Base-by-base conservation (phyloP, 2,113 vertebrate genomes). In the Tupaia chinensis region DNA sequence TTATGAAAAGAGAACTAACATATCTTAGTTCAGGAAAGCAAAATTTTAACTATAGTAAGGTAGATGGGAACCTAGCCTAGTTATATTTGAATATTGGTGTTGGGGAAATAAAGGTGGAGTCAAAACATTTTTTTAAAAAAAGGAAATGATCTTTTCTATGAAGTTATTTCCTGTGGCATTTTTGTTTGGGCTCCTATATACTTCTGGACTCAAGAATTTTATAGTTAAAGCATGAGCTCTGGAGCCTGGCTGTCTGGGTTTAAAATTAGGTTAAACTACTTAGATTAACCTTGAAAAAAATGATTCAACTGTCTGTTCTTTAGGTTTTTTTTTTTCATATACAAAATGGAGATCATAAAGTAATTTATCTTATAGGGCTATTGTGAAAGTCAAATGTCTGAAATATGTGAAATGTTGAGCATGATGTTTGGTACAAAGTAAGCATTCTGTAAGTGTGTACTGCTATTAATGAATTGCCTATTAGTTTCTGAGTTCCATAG, bases 301-400 rank as follows among this genome's bases (percentile, higher is more conserved):
- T 82, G 44, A 56, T 60, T 90, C 61, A 68, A 15, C 9, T 86
- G 34, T 86, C 25, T 81, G 11, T 70, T 14, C 19, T 25, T 66
- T 80, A 32, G 53, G 3, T 32, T 54, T 87, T 6, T 32, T 54
- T 87, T 88, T 58, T 84, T 34, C 0, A 2, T 65, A 12, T n/a
- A 9, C 76, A 81, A 53, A 65, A 70, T 81, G 29, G 32, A 56
- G 66, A 79, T 79, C 56, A 65, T 9, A 60, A 88, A 60, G 54
- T 17, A 83, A 56, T 16, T 19, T 83, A 34, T 4, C 16, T 73
- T 53, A 34, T 32, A 27, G 22, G 16, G 19, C 11, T 27, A 15
- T 44, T 70, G 25, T 88, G 66, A 94, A 53, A 95, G 76, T 91
- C 27, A 32, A 65, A 60, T 92, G 53, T 54, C 63, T 77, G 86